Conservation (phyloP, 2,888 invertebrate genomes). For the Luperina testacea region DNA sequence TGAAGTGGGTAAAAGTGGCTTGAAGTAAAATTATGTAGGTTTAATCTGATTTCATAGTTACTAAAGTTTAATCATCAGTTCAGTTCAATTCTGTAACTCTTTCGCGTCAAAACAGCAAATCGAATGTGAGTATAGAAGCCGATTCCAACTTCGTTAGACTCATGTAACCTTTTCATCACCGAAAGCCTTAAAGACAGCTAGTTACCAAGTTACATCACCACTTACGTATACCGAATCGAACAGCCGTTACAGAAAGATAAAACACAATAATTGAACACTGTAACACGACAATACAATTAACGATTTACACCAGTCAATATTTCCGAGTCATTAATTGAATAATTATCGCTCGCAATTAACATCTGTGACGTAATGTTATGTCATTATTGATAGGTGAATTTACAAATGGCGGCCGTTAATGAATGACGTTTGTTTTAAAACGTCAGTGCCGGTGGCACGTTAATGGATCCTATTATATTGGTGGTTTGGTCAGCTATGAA, state of each 20-base stretch:
- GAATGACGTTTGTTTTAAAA: conserved; percentile 48
- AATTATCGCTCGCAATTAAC: conserved; percentile 67
- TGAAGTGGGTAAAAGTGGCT: neutral
- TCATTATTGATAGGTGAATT: conserved; percentile 55
- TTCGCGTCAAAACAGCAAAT: no score
- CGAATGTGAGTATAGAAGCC: neutral
- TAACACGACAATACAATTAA: conserved; percentile 59
- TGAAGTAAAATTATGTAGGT: neutral
- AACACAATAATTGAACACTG: conserved; percentile 44
- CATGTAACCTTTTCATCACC: conserved; percentile 1
- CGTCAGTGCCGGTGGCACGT: conserved; percentile 8
- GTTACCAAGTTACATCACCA: conserved; percentile 22
- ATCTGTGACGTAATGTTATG: conserved; percentile 52
- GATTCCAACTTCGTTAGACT: neutral
- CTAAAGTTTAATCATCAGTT: neutral
- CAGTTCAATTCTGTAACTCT: neutral
- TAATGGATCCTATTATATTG: conserved; percentile 18
- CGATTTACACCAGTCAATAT: conserved; percentile 54
- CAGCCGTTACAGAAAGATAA: conserved; percentile 25
- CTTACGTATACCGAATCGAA: conserved; percentile 17
- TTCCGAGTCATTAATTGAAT: conserved; percentile 64
- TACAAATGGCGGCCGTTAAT: conserved; percentile 41
- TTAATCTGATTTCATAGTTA: neutral
- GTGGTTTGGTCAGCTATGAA: conserved; percentile 7
- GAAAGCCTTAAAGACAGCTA: neutral